phyloP scores from a whole-genome alignment of 2,888 invertebrate genomes.

The Pyrrhosoma nymphula region DNA sequence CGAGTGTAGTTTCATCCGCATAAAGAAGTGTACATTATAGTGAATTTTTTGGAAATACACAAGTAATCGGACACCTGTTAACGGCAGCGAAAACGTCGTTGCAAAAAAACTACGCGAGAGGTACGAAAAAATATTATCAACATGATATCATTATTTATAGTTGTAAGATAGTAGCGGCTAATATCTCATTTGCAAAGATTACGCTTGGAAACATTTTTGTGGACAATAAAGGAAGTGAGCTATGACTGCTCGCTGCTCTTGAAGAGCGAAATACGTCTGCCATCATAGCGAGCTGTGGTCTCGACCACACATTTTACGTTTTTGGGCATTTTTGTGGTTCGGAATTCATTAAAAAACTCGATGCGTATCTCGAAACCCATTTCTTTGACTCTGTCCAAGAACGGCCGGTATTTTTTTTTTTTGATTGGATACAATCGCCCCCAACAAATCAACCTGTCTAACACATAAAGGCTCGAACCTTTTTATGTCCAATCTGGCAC shows the following conservation, averaged over 20 bases:
- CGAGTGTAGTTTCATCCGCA: too few relatives aligned
- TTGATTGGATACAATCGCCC: not conserved
- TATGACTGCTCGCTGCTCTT: not conserved
- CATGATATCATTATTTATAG: too few relatives aligned
- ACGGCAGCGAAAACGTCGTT: too few relatives aligned
- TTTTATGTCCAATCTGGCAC: not conserved
- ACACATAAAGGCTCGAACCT: not conserved
- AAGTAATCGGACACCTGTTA: too few relatives aligned
- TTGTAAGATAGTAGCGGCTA: too few relatives aligned
- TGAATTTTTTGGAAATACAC: too few relatives aligned
- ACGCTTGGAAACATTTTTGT: too few relatives aligned
- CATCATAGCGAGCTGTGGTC: not conserved
- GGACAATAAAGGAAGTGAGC: not conserved
- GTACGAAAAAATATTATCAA: too few relatives aligned
- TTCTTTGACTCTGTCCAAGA: not conserved
- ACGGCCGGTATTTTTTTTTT: not conserved
- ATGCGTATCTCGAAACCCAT: not conserved
- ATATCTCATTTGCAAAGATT: too few relatives aligned
- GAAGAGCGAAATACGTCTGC: not conserved
- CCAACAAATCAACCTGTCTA: not conserved
- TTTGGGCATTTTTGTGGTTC: slow-evolving; percentile 1
- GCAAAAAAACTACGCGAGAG: too few relatives aligned
- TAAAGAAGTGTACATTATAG: too few relatives aligned
- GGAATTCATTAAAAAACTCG: not conserved
- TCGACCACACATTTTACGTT: not conserved